phyloP scores from a whole-genome alignment of 2,113 vertebrate species.

The Hassar affinis region DNA sequence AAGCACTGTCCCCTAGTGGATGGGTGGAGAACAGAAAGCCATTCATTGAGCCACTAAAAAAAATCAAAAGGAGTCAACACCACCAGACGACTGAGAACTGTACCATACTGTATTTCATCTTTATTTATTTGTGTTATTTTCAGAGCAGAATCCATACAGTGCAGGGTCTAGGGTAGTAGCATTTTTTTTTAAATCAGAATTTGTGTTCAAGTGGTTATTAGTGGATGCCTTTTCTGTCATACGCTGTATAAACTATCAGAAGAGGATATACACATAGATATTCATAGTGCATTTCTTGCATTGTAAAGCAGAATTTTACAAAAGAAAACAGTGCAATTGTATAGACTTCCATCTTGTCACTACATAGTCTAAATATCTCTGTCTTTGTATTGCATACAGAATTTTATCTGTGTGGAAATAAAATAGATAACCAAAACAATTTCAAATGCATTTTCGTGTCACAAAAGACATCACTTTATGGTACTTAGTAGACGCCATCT shows the following conservation, averaged over 20 bases:
- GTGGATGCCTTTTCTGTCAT: conserved; percentile 44
- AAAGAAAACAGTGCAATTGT: conserved; percentile 76
- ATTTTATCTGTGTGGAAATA: conserved; percentile 62
- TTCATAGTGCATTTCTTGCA: conserved; percentile 75
- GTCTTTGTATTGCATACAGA: conserved; percentile 77
- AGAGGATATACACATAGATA: conserved; percentile 63
- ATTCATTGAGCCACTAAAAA: background rate
- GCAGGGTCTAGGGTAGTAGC: conserved; percentile 43
- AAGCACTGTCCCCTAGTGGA: conserved; percentile 40
- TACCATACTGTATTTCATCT: conserved; percentile 24
- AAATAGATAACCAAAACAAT: conserved; percentile 52
- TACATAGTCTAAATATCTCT: conserved; percentile 59
- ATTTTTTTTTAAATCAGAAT: conserved; percentile 23
- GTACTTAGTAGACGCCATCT: conserved; percentile 39
- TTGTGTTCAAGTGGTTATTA: conserved; percentile 43
- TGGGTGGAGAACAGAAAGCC: background rate
- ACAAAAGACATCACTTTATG: conserved; percentile 50
- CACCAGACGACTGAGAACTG: background rate
- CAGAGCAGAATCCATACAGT: conserved; percentile 52
- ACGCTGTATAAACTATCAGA: conserved; percentile 61
- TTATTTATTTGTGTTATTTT: conserved; percentile 20
- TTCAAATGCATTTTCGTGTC: conserved; percentile 70
- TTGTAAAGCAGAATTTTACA: conserved; percentile 71
- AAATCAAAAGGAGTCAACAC: background rate
- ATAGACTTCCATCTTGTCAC: conserved; percentile 54